phyloP scores from a whole-genome alignment of 1,140 invertebrate genomes.

The Phortica variegata region DNA sequence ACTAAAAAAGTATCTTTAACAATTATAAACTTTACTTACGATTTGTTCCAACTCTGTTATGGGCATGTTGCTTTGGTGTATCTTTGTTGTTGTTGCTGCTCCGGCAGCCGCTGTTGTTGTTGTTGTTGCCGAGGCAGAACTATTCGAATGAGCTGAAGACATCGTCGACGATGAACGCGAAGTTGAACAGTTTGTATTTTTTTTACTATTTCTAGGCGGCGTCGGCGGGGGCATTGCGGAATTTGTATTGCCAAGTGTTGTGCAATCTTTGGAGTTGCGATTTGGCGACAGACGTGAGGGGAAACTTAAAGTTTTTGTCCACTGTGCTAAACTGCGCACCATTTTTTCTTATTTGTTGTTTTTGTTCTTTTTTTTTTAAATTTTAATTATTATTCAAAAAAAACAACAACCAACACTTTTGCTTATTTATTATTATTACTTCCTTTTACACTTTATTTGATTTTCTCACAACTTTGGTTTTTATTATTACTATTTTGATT shows the following conservation, averaged over 20 bases:
- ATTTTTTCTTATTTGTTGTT: conserved; percentile 58
- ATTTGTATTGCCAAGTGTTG: conserved; percentile 59
- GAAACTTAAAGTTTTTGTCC: conserved; percentile 85
- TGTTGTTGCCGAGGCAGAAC: conserved; percentile 34
- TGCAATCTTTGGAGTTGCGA: conserved; percentile 70
- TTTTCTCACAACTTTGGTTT: too few species aligned
- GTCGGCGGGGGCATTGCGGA: conserved; percentile 57
- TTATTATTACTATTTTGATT: too few species aligned
- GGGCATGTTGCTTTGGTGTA: conserved; percentile 57
- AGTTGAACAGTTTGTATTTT: conserved; percentile 43
- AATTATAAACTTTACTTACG: too few species aligned
- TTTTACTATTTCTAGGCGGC: conserved; percentile 59
- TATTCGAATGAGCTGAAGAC: conserved; percentile 49
- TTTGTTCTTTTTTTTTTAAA: too few species aligned
- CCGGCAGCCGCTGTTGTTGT: conserved; percentile 50
- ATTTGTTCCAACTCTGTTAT: conserved; percentile 67
- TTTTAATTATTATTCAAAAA: too few species aligned
- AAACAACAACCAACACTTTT: too few species aligned
- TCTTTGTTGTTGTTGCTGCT: conserved; percentile 57
- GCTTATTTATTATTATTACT: too few species aligned
- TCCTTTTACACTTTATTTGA: too few species aligned
- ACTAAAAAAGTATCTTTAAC: too few species aligned
- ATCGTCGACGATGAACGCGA: conserved; percentile 58
- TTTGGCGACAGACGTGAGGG: conserved; percentile 77
- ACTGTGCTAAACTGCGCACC: conserved; percentile 81